Evolutionary conservation across 1,140 invertebrate species (phyloP).

Genomic region (Drosophila biarmipes): DNA sequence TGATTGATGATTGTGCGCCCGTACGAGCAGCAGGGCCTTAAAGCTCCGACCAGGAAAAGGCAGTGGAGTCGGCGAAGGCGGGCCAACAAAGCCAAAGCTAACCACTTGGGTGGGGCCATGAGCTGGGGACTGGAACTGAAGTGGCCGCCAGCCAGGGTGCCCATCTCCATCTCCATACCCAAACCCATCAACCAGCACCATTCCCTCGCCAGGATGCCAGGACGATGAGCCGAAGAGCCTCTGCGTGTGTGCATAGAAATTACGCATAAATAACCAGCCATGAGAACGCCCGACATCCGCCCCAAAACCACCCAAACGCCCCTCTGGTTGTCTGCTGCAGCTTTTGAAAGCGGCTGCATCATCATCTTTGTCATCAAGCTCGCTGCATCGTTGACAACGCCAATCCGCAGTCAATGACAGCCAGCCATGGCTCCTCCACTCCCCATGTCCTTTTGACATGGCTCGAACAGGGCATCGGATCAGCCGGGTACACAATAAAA

Average conservation of each 20-base stretch:
- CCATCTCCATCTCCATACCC: slow-evolving; percentile 10
- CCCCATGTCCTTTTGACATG: slow-evolving; percentile 21
- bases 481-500: background rate
- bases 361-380: slow-evolving; percentile 53
- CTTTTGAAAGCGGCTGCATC: slow-evolving; percentile 56
- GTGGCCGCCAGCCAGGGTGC: slow-evolving; percentile 42
- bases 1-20: slow-evolving; percentile 82
- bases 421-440: slow-evolving; percentile 13
- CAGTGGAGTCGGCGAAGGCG: slow-evolving; percentile 1
- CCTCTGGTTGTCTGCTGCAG: slow-evolving; percentile 43
- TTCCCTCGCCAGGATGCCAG: slow-evolving; percentile 22
- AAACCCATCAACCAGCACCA: background rate
- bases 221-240: slow-evolving; percentile 28
- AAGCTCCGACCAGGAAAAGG: slow-evolving; percentile 27
- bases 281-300: slow-evolving; percentile 25
- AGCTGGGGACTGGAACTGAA: slow-evolving; percentile 30
- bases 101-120: slow-evolving; percentile 6
- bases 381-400: slow-evolving; percentile 62
- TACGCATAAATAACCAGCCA: slow-evolving; percentile 74
- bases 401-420: slow-evolving; percentile 63
- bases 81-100: slow-evolving; percentile 26
- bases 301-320: background rate
- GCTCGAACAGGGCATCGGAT: slow-evolving; percentile 9
- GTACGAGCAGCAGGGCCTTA: slow-evolving; percentile 49
- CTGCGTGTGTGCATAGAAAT: slow-evolving; percentile 69